Percentiles rank a stretch among this genome's conserved stretches.
Evolutionary conservation across 2,888 invertebrate genomes (phyloP).

Genomic region (Bimastos eiseni): DNA sequence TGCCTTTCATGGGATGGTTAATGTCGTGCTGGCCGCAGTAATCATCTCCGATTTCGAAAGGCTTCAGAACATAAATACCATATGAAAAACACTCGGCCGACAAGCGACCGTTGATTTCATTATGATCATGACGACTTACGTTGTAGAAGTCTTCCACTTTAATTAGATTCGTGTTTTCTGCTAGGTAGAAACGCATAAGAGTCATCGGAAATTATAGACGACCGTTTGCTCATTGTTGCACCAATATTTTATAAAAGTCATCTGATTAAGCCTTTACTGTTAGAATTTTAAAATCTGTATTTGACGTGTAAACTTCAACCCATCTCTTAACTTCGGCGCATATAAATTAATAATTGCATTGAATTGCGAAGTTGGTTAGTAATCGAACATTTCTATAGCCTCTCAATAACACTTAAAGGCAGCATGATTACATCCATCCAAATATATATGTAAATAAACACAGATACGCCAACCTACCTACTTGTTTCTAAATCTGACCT

Average conservation of each 20-base stretch:
- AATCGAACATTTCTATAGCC: too few relatives aligned
- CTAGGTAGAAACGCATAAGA: background rate
- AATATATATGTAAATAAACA: too few relatives aligned
- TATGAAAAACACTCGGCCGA: background rate
- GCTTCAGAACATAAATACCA: constrained; percentile 20
- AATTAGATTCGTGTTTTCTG: background rate
- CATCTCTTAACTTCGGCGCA: background rate
- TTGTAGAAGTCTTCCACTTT: background rate
- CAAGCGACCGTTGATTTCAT: background rate
- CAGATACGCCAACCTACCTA: too few relatives aligned
- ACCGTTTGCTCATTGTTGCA: background rate
- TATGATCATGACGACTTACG: background rate
- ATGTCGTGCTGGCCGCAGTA: constrained; percentile 36
- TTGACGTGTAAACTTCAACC: background rate
- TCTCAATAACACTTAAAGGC: too few relatives aligned
- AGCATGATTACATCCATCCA: too few relatives aligned
- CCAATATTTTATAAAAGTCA: background rate
- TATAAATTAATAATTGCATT: background rate
- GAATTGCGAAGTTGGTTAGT: too few relatives aligned
- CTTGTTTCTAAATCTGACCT: too few relatives aligned
- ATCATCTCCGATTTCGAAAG: constrained; percentile 34
- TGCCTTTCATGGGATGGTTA: constrained; percentile 33
- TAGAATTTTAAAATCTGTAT: background rate
- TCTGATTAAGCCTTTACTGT: background rate
- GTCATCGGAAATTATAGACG: background rate